These are phyloP conservation scores for Todus mexicanus DNA, from an alignment of 2,797 vertebrate genomes.

Conservation along the genomic window DNA sequence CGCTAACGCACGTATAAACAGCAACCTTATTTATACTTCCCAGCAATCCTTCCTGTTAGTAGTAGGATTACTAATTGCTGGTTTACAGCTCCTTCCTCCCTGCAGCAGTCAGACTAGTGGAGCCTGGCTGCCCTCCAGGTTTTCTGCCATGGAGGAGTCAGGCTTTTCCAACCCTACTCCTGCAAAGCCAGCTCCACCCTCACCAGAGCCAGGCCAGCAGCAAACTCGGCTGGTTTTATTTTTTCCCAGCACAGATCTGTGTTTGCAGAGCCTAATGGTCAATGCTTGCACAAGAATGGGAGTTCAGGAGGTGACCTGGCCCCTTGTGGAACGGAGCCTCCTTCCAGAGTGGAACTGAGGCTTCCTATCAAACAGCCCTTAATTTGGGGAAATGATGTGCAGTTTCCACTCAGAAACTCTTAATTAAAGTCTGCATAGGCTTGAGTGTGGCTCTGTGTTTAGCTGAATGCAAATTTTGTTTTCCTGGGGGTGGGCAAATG, in stretches of 20 bases:
- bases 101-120: not conserved
- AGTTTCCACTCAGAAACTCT: constrained; percentile 32
- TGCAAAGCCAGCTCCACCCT: not conserved
- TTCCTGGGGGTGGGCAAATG: not conserved
- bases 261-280: not conserved
- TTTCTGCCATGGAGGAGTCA: not conserved
- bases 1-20: constrained; percentile 17
- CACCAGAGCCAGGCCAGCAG: not conserved
- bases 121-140: constrained; percentile 35
- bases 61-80: constrained; percentile 64
- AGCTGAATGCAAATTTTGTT: constrained; percentile 15
- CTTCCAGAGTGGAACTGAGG: not conserved
- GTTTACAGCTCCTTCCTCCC: constrained; percentile 52
- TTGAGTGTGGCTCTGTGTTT: constrained; percentile 12
- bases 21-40: constrained; percentile 54
- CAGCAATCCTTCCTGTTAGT: constrained; percentile 55
- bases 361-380: not conserved
- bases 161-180: constrained; percentile 17
- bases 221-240: not conserved
- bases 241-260: not conserved
- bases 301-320: not conserved
- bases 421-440: constrained; percentile 14
- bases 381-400: not conserved
- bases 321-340: not conserved
- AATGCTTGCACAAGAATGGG: not conserved